Conservation (phyloP, 2,113 vertebrate genomes). For the Nerophis lumbriciformis region DNA sequence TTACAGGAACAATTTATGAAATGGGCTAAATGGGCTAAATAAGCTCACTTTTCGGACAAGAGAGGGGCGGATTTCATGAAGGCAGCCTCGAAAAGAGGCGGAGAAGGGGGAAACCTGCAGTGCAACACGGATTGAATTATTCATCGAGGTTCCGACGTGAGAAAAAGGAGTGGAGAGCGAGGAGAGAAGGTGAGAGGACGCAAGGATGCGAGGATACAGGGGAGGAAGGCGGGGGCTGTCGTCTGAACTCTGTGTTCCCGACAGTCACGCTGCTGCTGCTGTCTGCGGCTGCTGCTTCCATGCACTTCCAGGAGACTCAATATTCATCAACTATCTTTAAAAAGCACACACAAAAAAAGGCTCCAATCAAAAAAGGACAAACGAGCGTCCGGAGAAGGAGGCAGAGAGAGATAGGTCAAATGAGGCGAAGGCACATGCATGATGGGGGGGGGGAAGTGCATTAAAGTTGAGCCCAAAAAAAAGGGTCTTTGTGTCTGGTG, state of each 20-base stretch:
- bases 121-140: conserved; percentile 77
- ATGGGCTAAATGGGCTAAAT: conserved; percentile 14
- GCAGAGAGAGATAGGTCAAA: conserved; percentile 37
- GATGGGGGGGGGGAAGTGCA: neutral
- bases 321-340: neutral
- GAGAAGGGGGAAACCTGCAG: conserved; percentile 67
- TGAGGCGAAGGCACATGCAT: conserved; percentile 22
- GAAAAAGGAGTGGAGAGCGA: conserved; percentile 14
- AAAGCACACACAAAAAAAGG: conserved; percentile 2
- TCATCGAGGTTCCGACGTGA: conserved; percentile 62
- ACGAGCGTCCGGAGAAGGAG: neutral
- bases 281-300: conserved; percentile 44
- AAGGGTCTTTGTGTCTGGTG: neutral
- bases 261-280: conserved; percentile 54
- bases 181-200: conserved; percentile 6
- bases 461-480: neutral
- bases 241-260: conserved; percentile 60
- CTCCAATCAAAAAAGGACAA: neutral
- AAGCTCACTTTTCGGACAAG: neutral
- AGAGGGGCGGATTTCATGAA: neutral
- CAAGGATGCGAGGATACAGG: conserved; percentile 6
- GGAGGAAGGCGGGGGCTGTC: conserved; percentile 28
- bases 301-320: conserved; percentile 11
- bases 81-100: conserved; percentile 14
- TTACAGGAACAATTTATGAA: neutral